These are phyloP conservation scores for Margarornis squamiger DNA, from an alignment of 2,797 vertebrate genomes.

Conservation along the genomic window DNA sequence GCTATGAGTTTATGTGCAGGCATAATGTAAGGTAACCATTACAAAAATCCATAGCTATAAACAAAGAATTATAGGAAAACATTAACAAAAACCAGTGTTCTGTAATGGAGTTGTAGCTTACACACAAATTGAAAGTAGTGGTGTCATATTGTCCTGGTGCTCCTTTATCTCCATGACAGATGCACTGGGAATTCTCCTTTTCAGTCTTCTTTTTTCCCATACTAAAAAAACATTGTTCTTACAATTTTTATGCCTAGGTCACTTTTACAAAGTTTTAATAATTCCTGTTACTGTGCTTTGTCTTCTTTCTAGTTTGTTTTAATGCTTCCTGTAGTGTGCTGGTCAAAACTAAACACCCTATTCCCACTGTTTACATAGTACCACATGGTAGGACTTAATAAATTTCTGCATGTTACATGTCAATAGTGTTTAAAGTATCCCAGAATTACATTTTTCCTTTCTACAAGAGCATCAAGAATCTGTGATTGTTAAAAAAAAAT, in stretches of 20 bases:
- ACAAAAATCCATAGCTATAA: conserved; percentile 21
- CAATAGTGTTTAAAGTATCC: not conserved
- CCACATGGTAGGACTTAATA: not conserved
- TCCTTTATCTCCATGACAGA: not conserved
- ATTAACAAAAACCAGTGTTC: not conserved
- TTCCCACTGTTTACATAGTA: not conserved
- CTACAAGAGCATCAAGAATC: not conserved
- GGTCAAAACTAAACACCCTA: not conserved
- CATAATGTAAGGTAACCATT: conserved; percentile 23
- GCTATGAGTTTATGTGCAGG: not conserved
- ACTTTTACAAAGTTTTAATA: not conserved
- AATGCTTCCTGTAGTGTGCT: not conserved
- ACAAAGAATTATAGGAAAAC: conserved; percentile 23
- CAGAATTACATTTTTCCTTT: not conserved
- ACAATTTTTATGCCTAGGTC: not conserved
- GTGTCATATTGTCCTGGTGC: not conserved
- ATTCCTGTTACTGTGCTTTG: not conserved
- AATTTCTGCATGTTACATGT: not conserved
- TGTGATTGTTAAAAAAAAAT: not conserved
- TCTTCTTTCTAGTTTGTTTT: not conserved
- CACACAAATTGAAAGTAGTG: not conserved
- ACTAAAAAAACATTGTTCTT: not conserved
- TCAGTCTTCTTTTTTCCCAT: not conserved
- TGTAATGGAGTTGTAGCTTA: not conserved
- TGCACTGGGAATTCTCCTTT: not conserved